These are phyloP conservation scores for Nomada fabriciana DNA, from an alignment of 2,888 invertebrate species.

Conservation along the genomic window DNA sequence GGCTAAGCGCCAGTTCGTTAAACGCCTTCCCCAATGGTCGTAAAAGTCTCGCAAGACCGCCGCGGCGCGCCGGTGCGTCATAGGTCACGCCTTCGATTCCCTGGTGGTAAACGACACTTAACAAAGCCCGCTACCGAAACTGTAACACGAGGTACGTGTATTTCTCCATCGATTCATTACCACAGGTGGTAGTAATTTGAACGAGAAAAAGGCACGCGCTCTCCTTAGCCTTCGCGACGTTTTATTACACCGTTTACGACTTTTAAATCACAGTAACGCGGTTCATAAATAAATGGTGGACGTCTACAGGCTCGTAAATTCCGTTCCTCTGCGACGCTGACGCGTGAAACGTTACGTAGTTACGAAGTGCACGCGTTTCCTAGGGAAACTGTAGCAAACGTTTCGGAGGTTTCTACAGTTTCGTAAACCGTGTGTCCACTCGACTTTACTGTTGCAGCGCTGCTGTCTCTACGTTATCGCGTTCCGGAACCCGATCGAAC, in stretches of 20 bases:
- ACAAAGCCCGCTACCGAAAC: background rate
- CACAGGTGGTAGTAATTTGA: constrained; percentile 10
- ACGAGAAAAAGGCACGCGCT: background rate
- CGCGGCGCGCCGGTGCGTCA: background rate
- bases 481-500: background rate
- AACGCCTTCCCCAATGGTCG: background rate
- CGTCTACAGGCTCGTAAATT: constrained; percentile 16
- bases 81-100: background rate
- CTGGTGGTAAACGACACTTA: background rate
- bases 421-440: background rate
- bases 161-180: constrained; percentile 3
- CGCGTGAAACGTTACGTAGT: background rate
- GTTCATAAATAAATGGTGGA: constrained; percentile 32
- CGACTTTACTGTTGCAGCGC: background rate
- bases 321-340: constrained; percentile 16
- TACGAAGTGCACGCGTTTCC: constrained; percentile 11
- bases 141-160: background rate
- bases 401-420: background rate
- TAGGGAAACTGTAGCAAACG: background rate
- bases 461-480: background rate
- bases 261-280: constrained; percentile 23
- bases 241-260: constrained; percentile 24
- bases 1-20: background rate
- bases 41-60: constrained; percentile 1
- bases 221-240: background rate